A percentile compares a stretch with the other conserved stretches of the same genome.
Conservation (phyloP, 2,797 vertebrate genomes). For the Danio tinwini region DNA sequence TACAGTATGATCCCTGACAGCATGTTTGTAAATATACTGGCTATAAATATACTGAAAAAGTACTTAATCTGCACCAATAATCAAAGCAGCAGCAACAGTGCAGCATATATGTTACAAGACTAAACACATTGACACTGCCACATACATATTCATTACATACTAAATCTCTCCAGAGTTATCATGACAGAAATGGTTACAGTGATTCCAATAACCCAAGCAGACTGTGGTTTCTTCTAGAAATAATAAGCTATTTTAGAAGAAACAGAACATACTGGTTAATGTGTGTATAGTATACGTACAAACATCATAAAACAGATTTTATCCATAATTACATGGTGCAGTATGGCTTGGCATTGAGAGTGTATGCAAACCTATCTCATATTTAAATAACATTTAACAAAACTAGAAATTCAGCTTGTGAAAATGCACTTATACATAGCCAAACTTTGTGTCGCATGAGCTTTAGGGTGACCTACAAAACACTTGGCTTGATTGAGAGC, state of each 20-base stretch:
- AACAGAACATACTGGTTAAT: constrained; percentile 19
- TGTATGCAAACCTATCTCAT: constrained; percentile 18
- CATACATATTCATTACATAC: too few relatives aligned
- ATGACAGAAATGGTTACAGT: background rate
- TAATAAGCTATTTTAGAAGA: constrained; percentile 1
- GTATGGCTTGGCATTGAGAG: constrained; percentile 35
- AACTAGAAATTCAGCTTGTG: constrained; percentile 25
- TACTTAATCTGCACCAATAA: too few relatives aligned
- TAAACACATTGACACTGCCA: too few relatives aligned
- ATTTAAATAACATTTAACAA: constrained; percentile 34
- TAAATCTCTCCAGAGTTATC: too few relatives aligned
- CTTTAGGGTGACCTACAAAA: background rate
- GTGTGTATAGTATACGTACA: constrained; percentile 25
- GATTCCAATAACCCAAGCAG: background rate
- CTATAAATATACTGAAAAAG: too few relatives aligned
- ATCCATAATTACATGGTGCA: constrained; percentile 43
- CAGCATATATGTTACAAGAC: too few relatives aligned
- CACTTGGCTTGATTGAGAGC: background rate
- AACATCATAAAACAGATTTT: constrained; percentile 44
- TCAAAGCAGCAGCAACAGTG: too few relatives aligned
- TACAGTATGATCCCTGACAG: too few relatives aligned
- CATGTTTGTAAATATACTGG: too few relatives aligned
- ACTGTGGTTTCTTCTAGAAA: background rate
- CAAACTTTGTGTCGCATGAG: constrained; percentile 8
- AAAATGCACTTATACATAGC: constrained; percentile 7